A percentile compares a stretch with the other conserved stretches of the same genome.
phyloP scores from a whole-genome alignment of 2,797 vertebrate genomes.

The Phataginus tetradactyla region DNA sequence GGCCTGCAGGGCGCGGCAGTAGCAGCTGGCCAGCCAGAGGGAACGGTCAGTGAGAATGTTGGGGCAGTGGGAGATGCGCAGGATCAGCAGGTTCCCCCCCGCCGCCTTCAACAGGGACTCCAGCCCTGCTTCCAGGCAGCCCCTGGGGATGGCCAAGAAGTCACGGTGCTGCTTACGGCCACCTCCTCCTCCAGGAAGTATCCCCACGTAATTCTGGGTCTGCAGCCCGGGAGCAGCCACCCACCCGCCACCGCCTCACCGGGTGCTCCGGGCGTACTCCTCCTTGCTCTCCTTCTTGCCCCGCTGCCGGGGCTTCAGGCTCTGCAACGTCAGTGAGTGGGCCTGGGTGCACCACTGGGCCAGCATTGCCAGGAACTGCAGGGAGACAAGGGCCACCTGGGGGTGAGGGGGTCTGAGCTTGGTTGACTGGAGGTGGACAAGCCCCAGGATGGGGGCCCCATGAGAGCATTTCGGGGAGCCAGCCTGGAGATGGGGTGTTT shows the following conservation, averaged over 20 bases:
- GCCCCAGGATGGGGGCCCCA: neutral
- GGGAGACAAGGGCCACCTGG: neutral
- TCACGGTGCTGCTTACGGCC: neutral
- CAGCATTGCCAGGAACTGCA: constrained; percentile 95
- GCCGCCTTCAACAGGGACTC: constrained; percentile 97
- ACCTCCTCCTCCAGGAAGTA: neutral
- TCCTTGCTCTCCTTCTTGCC: constrained; percentile 99
- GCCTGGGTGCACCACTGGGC: constrained; percentile 99
- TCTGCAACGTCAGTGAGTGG: constrained; percentile 98
- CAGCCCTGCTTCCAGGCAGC: constrained; percentile 96
- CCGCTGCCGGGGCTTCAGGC: constrained; percentile 97
- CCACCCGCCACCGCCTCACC: constrained; percentile 87
- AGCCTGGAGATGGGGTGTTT: neutral
- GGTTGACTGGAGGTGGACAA: neutral
- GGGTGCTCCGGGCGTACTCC: constrained; percentile 97
- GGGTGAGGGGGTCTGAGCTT: neutral
- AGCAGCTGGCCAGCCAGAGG: constrained; percentile 99
- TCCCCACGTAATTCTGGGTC: neutral
- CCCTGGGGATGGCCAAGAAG: constrained; percentile 85
- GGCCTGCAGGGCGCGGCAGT: constrained; percentile 97
- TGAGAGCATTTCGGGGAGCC: neutral
- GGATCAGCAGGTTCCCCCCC: constrained; percentile 96
- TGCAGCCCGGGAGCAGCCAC: neutral
- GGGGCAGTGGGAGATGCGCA: constrained; percentile 98
- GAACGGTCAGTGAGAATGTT: constrained; percentile 98